These are phyloP conservation scores for Ptilodon capucinus DNA, from an alignment of 2,888 invertebrate genomes.

Conservation along the genomic window DNA sequence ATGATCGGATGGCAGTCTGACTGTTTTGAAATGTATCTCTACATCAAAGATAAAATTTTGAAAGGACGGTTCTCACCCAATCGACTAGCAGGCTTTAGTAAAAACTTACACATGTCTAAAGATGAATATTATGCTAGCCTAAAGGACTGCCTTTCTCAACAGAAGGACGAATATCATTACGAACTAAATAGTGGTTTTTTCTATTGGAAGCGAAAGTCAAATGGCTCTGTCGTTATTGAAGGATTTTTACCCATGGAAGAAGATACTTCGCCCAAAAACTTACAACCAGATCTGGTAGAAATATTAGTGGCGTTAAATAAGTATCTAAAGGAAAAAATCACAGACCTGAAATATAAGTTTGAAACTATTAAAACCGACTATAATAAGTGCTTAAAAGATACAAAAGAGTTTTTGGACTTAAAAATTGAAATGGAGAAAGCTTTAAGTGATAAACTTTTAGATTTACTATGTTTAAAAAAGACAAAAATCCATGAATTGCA, in stretches of 20 bases:
- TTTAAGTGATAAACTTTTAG: slow-evolving; percentile 57
- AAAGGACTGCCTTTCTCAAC: slow-evolving; percentile 49
- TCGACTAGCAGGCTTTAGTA: slow-evolving; percentile 57
- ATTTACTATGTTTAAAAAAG: slow-evolving; percentile 45
- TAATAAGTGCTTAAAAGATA: slow-evolving; percentile 57
- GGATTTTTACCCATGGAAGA: slow-evolving; percentile 63
- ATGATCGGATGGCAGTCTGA: slow-evolving; percentile 58
- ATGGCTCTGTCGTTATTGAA: slow-evolving; percentile 48
- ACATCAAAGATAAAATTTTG: slow-evolving; percentile 50
- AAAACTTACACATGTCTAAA: slow-evolving; percentile 52
- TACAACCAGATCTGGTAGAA: slow-evolving; percentile 54
- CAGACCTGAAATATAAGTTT: slow-evolving; percentile 36
- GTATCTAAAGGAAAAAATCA: slow-evolving; percentile 46
- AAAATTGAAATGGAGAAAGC: slow-evolving; percentile 67
- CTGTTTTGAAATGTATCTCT: slow-evolving; percentile 61
- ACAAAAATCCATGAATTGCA: background rate
- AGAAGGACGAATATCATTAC: slow-evolving; percentile 50
- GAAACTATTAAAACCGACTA: slow-evolving; percentile 49
- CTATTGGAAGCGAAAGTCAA: slow-evolving; percentile 60
- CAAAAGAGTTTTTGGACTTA: slow-evolving; percentile 61
- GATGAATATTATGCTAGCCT: slow-evolving; percentile 44
- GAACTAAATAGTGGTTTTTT: slow-evolving; percentile 65
- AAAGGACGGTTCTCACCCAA: slow-evolving; percentile 61
- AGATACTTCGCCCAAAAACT: slow-evolving; percentile 33
- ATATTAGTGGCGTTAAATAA: slow-evolving; percentile 53